Percentiles rank a stretch among this genome's conserved stretches.
These are phyloP conservation scores for Tapera naevia DNA, from an alignment of 2,797 vertebrate species.

Conservation along the genomic window DNA sequence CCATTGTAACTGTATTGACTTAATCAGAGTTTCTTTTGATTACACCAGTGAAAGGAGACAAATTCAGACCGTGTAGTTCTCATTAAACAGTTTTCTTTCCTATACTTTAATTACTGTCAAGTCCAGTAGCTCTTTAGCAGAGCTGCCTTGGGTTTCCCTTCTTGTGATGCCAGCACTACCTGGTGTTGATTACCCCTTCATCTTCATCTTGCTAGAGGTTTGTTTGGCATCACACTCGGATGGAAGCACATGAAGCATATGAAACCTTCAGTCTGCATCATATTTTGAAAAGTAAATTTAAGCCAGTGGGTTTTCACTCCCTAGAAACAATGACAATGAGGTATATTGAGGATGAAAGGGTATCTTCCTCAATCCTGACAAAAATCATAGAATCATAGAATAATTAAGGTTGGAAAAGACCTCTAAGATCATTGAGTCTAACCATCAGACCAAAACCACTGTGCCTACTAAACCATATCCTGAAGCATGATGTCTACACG, in stretches of 20 bases:
- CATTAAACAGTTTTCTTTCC: neutral
- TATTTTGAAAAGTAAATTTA: neutral
- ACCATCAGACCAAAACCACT: no score
- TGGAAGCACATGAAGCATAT: neutral
- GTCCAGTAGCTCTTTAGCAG: neutral
- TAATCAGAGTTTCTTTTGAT: neutral
- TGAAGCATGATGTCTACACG: no score
- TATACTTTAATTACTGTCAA: rapidly evolving
- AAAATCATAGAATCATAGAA: no score
- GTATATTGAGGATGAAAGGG: neutral
- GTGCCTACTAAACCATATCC: no score
- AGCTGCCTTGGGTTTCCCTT: neutral
- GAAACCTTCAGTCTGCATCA: neutral
- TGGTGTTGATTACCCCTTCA: rapidly evolving
- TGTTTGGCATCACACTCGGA: neutral
- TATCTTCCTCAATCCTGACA: neutral
- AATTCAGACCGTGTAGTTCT: neutral
- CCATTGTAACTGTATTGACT: neutral
- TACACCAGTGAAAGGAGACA: neutral
- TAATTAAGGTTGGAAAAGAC: no score
- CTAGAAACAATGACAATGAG: neutral
- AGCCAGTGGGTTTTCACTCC: neutral
- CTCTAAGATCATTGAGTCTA: no score
- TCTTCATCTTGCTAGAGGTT: neutral
- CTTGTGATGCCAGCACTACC: neutral